Evolutionary conservation across 2,113 vertebrate genomes (phyloP).

Genomic region (Podiceps cristatus): DNA sequence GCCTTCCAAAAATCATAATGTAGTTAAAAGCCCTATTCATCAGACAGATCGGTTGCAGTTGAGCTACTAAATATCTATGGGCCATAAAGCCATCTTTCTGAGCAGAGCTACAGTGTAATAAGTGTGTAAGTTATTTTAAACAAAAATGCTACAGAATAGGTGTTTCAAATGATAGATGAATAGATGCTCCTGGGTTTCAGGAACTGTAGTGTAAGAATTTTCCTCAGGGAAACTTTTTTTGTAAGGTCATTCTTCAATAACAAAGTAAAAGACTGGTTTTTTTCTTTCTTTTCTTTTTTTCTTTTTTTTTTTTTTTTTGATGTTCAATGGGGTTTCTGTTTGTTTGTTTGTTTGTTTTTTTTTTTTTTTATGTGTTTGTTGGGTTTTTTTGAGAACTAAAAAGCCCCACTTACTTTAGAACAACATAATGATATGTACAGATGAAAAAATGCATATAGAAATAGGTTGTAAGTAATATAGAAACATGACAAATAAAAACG

Average conservation of each 20-base stretch:
- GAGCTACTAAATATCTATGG: constrained; percentile 41
- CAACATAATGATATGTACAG: background rate
- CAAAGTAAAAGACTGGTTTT: background rate
- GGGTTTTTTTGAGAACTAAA: background rate
- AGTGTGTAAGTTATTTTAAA: constrained; percentile 42
- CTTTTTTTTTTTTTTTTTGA: too few relatives aligned
- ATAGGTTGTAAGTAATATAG: background rate
- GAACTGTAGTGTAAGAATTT: background rate
- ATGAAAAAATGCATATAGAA: background rate
- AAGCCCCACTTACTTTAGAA: background rate
- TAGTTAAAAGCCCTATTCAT: constrained; percentile 52
- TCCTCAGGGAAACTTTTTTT: background rate
- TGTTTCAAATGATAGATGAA: background rate
- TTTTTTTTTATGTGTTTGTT: too few relatives aligned
- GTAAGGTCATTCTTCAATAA: background rate
- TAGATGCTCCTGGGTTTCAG: background rate
- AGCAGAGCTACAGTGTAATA: background rate
- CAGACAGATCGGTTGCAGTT: constrained; percentile 25
- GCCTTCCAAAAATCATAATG: constrained; percentile 47
- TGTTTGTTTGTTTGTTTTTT: too few relatives aligned
- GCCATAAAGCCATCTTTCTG: constrained; percentile 4
- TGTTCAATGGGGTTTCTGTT: rapidly evolving
- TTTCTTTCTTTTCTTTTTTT: background rate
- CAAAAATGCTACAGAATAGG: background rate
- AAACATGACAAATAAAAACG: background rate